Conservation (phyloP, 2,797 vertebrate genomes). For the Anguilla megastoma region DNA sequence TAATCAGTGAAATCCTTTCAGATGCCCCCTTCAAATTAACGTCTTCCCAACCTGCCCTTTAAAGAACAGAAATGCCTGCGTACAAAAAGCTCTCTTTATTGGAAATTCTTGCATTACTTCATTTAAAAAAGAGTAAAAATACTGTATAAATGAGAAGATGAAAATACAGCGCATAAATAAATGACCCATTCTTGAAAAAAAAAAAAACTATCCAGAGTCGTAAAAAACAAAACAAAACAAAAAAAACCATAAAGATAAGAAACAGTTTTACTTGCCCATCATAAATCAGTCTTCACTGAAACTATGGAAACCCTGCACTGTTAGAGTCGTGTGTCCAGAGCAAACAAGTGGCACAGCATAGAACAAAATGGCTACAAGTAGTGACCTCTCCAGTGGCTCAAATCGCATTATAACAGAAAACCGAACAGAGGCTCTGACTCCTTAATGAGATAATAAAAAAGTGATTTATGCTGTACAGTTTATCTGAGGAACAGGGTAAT, state of each 20-base stretch:
- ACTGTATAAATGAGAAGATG: neutral
- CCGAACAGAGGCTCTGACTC: neutral
- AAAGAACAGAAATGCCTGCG: neutral
- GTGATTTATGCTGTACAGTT: constrained; percentile 1
- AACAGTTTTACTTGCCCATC: neutral
- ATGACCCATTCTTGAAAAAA: neutral
- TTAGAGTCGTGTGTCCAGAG: neutral
- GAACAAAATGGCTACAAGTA: neutral
- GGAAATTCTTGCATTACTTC: neutral
- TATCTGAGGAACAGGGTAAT: neutral
- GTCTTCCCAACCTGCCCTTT: neutral
- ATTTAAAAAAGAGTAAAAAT: neutral
- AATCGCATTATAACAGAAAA: neutral
- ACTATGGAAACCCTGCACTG: neutral
- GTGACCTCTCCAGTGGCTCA: neutral
- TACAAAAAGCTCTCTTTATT: neutral
- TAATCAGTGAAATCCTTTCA: neutral
- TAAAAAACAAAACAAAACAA: no score
- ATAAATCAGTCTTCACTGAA: neutral
- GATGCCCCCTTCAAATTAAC: neutral
- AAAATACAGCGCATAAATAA: neutral
- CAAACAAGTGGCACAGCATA: neutral
- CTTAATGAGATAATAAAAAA: neutral
- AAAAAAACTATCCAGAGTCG: neutral
- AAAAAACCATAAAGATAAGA: neutral